Evolutionary conservation across 2,797 vertebrate genomes (phyloP), one percentile per base, ranked within the genome.

Genomic region (Typhlichthys eigenmanni): DNA sequence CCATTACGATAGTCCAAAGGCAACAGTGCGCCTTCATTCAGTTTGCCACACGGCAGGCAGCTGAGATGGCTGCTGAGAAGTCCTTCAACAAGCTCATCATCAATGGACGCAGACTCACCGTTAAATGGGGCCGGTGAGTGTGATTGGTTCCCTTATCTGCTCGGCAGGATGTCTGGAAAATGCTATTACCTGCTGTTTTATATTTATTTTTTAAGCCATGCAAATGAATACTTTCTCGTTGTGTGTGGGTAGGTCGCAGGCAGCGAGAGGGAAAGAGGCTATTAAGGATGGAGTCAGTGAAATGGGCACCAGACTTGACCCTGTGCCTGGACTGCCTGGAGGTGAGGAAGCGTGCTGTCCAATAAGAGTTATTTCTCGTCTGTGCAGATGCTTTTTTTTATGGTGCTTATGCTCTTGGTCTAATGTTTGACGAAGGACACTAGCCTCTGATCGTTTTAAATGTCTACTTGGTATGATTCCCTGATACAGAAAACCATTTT

Each of bases 21-120:
- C 98, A 99, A 69, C 98, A 99, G 52, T 99, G 98, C 61, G 97
- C 98, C 10, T 99, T 99, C 80, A 97, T 99, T 81, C 98, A 99
- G 91, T 99, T 99, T 65, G 96, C 98, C 64, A 96, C 95, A 0
- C 90, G 98, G 1, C 95, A 95, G 66, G 85, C 97, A 1, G 95
- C 98, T 0, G 97, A 99, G 72, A 94, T 91, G 58, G 98, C 98
- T 2, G 97, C 97, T 0, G 97, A 99, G 90, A 99, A 99, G 81
- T 98, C 97, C 60, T 99, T 99, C 85, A 99, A 98, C 85, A 99
- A 99, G 69, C 93, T 99, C 61, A 99, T 99, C 56, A 94, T 99
- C 78, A 98, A 98, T 0, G 97, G 97, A 12, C 94, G 95, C 17
- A 92, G 98, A 58, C 96, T 99, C 65, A 99, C 98, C 0, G 97